Conservation (phyloP, 2,113 vertebrate genomes). For the Atherinomorus stipes region DNA sequence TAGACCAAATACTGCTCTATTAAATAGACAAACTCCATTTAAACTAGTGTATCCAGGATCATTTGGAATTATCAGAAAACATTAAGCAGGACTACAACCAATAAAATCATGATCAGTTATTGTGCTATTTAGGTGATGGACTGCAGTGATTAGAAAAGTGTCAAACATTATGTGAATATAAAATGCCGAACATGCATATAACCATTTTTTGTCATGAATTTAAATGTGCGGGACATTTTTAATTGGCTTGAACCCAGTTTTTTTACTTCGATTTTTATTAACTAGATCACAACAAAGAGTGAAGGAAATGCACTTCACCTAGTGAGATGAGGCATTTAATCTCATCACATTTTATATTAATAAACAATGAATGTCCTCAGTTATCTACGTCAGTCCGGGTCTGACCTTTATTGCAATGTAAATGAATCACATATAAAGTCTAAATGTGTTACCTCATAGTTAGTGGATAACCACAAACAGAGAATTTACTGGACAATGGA, state of each 20-base stretch:
- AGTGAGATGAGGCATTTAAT: background rate
- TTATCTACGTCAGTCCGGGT: slow-evolving; percentile 10
- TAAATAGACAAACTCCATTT: no score
- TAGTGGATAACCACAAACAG: slow-evolving; percentile 68
- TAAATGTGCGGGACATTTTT: background rate
- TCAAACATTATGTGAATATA: no score
- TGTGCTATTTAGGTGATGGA: background rate
- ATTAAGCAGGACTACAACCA: background rate
- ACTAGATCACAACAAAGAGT: background rate
- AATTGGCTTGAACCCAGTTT: background rate
- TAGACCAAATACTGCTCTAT: no score
- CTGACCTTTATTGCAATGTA: slow-evolving; percentile 62
- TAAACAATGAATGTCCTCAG: slow-evolving; percentile 21
- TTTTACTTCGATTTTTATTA: background rate
- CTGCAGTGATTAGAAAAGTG: background rate
- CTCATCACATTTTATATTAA: background rate
- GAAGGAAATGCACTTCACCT: background rate
- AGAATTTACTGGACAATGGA: slow-evolving; percentile 14
- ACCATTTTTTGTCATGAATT: background rate
- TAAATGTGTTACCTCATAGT: slow-evolving; percentile 69
- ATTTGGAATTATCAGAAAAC: no score
- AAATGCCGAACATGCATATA: no score
- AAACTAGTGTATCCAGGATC: no score
- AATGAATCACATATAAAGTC: slow-evolving; percentile 78
- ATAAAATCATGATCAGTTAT: no score